Percentiles rank a stretch among this genome's conserved stretches.
phyloP scores from a whole-genome alignment of 2,113 vertebrate species.

The Alligator mississippiensis region DNA sequence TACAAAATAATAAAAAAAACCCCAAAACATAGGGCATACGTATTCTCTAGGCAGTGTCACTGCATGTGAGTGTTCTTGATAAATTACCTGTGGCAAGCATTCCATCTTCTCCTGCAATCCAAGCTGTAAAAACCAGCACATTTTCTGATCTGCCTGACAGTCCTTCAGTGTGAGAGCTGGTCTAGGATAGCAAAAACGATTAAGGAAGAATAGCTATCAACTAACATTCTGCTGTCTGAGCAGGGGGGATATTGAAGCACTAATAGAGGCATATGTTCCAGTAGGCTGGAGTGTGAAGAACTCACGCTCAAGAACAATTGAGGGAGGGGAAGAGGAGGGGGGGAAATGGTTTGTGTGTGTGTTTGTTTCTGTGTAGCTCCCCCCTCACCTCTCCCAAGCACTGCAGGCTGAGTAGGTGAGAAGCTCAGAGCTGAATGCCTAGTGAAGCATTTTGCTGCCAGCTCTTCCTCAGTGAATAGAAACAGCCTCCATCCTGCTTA shows the following conservation, averaged over 20 bases:
- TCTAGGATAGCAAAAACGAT: background rate
- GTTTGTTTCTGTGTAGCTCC: background rate
- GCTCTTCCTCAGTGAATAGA: background rate
- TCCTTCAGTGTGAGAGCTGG: background rate
- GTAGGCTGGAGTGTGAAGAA: background rate
- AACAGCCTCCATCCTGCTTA: background rate
- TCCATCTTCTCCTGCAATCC: background rate
- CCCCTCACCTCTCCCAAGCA: background rate
- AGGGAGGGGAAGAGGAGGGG: background rate
- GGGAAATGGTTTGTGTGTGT: background rate
- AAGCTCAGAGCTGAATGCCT: rapidly evolving
- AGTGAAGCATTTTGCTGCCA: background rate
- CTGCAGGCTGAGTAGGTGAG: background rate
- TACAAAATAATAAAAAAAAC: background rate
- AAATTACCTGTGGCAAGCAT: slow-evolving; percentile 23
- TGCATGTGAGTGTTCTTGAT: background rate
- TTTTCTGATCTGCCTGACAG: slow-evolving; percentile 3
- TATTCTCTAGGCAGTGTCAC: background rate
- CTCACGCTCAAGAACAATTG: background rate
- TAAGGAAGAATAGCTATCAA: rapidly evolving
- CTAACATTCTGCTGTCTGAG: background rate
- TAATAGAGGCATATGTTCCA: background rate
- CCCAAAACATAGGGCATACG: rapidly evolving
- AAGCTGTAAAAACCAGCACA: background rate
- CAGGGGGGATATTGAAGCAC: background rate